Percentiles rank a stretch among this genome's conserved stretches.
Evolutionary conservation across 2,797 vertebrate species (phyloP).

Genomic region (Picus viridis): DNA sequence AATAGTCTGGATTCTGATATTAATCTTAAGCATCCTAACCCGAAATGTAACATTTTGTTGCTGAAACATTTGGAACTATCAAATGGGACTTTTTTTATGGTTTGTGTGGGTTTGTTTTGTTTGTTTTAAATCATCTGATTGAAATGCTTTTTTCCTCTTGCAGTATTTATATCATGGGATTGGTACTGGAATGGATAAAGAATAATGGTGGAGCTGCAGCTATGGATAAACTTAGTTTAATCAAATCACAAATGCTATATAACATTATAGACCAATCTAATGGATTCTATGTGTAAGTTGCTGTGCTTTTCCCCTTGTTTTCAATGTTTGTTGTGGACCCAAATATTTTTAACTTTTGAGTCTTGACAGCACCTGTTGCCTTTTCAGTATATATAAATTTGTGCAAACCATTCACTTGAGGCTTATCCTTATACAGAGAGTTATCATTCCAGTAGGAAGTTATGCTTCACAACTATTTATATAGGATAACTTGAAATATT

Average conservation of each 20-base stretch:
- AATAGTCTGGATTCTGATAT: neutral
- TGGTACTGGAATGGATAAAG: slow-evolving; percentile 97
- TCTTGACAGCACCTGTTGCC: neutral
- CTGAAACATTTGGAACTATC: neutral
- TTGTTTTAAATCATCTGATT: neutral
- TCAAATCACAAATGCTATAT: slow-evolving; percentile 91
- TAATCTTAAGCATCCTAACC: neutral
- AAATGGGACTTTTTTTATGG: neutral
- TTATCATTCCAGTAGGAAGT: neutral
- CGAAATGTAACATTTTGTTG: neutral
- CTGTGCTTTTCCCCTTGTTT: neutral
- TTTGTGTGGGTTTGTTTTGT: no score
- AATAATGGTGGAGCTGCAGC: slow-evolving; percentile 86
- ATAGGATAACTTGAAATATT: no score
- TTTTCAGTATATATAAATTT: neutral
- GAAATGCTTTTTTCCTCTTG: neutral
- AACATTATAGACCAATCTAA: slow-evolving; percentile 88
- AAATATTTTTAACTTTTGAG: neutral
- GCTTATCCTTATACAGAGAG: neutral
- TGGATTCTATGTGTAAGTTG: slow-evolving; percentile 92
- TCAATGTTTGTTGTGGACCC: neutral
- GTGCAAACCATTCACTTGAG: neutral
- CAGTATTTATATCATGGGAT: slow-evolving; percentile 93
- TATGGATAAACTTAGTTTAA: slow-evolving; percentile 89
- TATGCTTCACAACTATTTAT: no score